Evolutionary conservation across 1,140 invertebrate genomes (phyloP), one percentile per base, ranked within the genome.

Genomic region (Trinorchestia longiramus): DNA sequence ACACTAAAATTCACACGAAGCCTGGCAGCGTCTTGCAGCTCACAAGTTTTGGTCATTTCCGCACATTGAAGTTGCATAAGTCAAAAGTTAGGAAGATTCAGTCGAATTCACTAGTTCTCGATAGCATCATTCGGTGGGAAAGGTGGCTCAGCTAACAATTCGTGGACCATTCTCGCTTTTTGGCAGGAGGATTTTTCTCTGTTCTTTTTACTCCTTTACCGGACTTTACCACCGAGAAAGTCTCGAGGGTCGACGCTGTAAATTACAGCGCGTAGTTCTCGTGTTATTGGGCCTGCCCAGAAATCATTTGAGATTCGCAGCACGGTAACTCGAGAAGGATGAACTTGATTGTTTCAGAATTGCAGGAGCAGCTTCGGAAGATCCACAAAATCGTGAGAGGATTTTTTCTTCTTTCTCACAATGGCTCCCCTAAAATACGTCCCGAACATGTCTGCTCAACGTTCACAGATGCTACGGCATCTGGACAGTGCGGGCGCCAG

Each of bases 351-450:
- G 92, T 94, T 94, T 45, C 92, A 94, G 92, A 94, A 94, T 94
- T 23, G 44, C 92, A 47, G 43, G 41, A 44, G 92, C 92, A 94
- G 92, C 92, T 94, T 94, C 92, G 44, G 44, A 45, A 43, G 43
- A 45, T 45, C 92, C 43, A 47, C 92, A 45, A 94, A 45, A 43
- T 94, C 44, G 92, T 94, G 43, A 40, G 90, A 47, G 44, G 92
- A 40, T 94, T 94, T 94, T 94, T 94, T 94, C 92, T 94, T 94
- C 44, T 47, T 94, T 43, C 92, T 94, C 92, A 94, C 92, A 94
- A 94, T 94, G 92, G 92, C 92, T 94, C 92, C 92, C 44, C 92
- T 94, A 40, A 94, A 94, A 94, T 94, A 45, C 92, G 92, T 47
- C 8, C 92, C 43, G 40, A 43, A 45, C 92, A 94, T 94, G 43